Evolutionary conservation across 2,888 invertebrate species (phyloP).

Genomic region (Atrina japonica): DNA sequence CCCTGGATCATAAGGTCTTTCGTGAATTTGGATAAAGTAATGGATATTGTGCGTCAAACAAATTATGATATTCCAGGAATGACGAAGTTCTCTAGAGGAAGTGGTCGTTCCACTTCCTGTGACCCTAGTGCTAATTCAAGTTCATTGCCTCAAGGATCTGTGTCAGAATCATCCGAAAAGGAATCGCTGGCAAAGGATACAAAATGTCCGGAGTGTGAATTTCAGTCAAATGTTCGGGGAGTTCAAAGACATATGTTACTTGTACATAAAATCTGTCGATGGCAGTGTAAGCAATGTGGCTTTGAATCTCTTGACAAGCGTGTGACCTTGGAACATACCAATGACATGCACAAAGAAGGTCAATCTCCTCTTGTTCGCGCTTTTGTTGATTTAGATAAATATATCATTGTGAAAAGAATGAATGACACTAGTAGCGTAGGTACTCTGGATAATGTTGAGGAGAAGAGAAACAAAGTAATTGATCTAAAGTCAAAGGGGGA

Average conservation of each 20-base stretch:
- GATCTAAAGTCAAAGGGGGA: no score
- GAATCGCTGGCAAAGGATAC: constrained; percentile 9
- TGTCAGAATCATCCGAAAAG: no score
- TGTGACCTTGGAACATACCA: constrained; percentile 33
- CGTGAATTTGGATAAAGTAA: constrained; percentile 7
- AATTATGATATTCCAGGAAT: no score
- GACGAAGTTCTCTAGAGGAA: no score
- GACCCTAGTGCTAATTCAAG: no score
- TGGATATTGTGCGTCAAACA: background rate
- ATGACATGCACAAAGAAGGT: constrained; percentile 23
- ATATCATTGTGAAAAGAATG: constrained; percentile 6
- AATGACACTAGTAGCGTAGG: background rate
- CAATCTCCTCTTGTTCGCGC: constrained; percentile 30
- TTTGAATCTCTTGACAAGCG: constrained; percentile 30
- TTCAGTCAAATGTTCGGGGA: constrained; percentile 2
- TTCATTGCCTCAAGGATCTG: no score
- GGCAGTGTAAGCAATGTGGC: constrained; percentile 33
- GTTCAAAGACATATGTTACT: constrained; percentile 24
- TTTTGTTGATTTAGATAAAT: constrained; percentile 30
- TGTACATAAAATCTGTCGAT: constrained; percentile 33
- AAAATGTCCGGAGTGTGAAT: background rate
- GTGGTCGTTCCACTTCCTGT: no score
- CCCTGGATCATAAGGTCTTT: constrained; percentile 15
- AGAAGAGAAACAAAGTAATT: no score
- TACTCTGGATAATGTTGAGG: no score